These are phyloP conservation scores for Sminthurides bifidus DNA, from an alignment of 1,140 invertebrate species.

Conservation along the genomic window DNA sequence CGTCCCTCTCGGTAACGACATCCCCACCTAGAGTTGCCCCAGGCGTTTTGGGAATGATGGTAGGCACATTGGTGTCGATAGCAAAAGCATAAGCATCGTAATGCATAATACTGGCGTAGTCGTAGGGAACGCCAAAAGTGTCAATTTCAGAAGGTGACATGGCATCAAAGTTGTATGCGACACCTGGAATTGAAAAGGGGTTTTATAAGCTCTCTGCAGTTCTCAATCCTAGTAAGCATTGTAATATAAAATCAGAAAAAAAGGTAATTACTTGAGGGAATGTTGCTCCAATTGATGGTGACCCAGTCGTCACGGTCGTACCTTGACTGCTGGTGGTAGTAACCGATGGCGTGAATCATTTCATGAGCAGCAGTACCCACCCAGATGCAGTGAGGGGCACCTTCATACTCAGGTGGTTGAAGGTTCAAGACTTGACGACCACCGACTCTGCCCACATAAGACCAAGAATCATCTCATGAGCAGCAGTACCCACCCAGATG, in stretches of 20 bases:
- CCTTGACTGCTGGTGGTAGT: slow-evolving; percentile 54
- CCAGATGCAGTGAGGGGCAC: slow-evolving; percentile 33
- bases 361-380: slow-evolving; percentile 51
- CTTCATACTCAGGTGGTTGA: slow-evolving; percentile 41
- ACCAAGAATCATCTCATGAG: slow-evolving; percentile 53
- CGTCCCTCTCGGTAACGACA: not conserved
- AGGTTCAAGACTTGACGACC: slow-evolving; percentile 48
- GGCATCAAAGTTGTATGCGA: not conserved
- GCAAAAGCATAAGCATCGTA: slow-evolving; percentile 27
- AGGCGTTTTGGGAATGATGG: slow-evolving; percentile 6
- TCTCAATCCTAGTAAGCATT: not conserved
- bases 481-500: slow-evolving; percentile 41
- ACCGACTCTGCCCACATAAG: slow-evolving; percentile 45
- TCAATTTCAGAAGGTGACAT: not conserved
- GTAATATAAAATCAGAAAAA: not conserved
- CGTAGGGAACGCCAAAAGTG: slow-evolving; percentile 20
- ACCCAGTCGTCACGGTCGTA: slow-evolving; percentile 53
- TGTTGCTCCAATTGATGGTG: slow-evolving; percentile 50
- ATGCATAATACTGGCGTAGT: slow-evolving; percentile 30
- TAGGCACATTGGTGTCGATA: slow-evolving; percentile 15
- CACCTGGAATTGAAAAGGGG: not conserved
- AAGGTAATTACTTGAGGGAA: slow-evolving; percentile 39
- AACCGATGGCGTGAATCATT: slow-evolving; percentile 52
- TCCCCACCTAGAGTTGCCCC: not conserved
- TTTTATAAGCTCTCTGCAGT: not conserved